Evolutionary conservation across 2,797 vertebrate genomes (phyloP).

Genomic region (Botia almorhae): DNA sequence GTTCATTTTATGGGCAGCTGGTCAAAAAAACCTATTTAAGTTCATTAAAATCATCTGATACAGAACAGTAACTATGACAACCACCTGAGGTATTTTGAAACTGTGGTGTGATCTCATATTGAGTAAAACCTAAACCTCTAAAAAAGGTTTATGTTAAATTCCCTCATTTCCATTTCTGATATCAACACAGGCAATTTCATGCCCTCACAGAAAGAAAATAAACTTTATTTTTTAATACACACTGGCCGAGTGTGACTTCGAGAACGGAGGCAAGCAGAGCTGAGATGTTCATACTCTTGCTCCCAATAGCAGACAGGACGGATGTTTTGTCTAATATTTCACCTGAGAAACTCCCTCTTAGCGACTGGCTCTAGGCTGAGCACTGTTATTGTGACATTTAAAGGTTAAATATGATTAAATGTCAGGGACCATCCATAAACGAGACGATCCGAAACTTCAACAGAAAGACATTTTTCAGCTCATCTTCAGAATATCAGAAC

Average conservation of each 20-base stretch:
- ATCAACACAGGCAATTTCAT: slow-evolving; percentile 50
- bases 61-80: not conserved
- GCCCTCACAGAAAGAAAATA: not conserved
- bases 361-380: slow-evolving; percentile 63
- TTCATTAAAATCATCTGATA: not conserved
- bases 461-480: slow-evolving; percentile 64
- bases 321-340: slow-evolving; percentile 62
- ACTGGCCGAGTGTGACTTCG: not conserved
- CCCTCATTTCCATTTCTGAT: slow-evolving; percentile 59
- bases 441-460: slow-evolving; percentile 69
- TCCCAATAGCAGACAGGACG: slow-evolving; percentile 42
- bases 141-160: slow-evolving; percentile 36
- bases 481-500: slow-evolving; percentile 20
- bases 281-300: not conserved
- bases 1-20: not conserved
- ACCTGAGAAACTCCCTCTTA: slow-evolving; percentile 65
- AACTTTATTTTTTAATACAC: not conserved
- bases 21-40: not conserved
- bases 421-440: slow-evolving; percentile 75
- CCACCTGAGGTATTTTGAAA: slow-evolving; percentile 36
- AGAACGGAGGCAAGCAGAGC: not conserved
- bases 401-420: slow-evolving; percentile 77
- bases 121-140: slow-evolving; percentile 51
- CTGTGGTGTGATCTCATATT: slow-evolving; percentile 53
- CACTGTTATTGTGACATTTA: slow-evolving; percentile 79